Evolutionary conservation across 2,888 invertebrate genomes (phyloP), one percentile per base, ranked within the genome.

Genomic region (Epistrophella euchroma): DNA sequence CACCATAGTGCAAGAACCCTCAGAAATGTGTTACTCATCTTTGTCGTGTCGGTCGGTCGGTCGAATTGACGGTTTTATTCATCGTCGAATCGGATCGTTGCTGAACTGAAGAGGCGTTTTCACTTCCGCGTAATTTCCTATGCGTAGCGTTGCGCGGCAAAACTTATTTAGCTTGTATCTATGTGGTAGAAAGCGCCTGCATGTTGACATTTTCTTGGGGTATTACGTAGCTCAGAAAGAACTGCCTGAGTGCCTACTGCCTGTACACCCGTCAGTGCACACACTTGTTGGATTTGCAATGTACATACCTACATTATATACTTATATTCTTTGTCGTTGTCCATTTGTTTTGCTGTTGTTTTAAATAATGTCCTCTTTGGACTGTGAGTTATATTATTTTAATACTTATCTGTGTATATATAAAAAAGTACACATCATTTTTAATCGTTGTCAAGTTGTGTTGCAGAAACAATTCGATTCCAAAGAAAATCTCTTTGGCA

Each of bases 41-140:
- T 58, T 43, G 73, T 60, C 60, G 50, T 11, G 19, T 47, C 47
- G 19, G 4, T 19, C n/a, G n/a, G 66, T 68, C 22, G 19, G 56
- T 37, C 35, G 56, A 40, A 17, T 37, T 37, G 66, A 28, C 58
- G 43, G 19, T 64, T 76, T 52, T 56, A 15, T 32, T 50, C 1
- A 75, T 28, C 43, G 76, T 47, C 52, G 19, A 25, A n/a, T 66
- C 68, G 15, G 50, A 50, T 68, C 50, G 66, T 68, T 45, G 47
- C 28, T 22, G 50, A 76, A 76, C 64, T 37, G 56, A 86, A 73
- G 85, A 77, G 85, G 85, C 85, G 81, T 76, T 73, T 68, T 77
- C 72, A 86, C 81, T 86, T 86, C 85, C 85, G 85, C 85, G 85
- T 86, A 86, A 86, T 86, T 81, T 86, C 85, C 81, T 81, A 81